These are phyloP conservation scores for Tokudaia muenninki DNA, from an alignment of 2,797 vertebrate species.

Conservation along the genomic window DNA sequence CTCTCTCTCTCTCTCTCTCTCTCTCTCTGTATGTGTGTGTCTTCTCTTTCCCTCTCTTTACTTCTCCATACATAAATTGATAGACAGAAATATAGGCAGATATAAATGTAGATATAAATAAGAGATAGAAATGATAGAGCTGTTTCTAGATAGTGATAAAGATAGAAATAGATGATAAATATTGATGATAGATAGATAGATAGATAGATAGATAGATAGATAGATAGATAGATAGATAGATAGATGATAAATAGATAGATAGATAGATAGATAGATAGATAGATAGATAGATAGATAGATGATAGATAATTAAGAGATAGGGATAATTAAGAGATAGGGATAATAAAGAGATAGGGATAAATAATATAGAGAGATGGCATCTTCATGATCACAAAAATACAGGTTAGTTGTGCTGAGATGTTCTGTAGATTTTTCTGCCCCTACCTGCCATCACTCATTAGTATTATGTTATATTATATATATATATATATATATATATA, in stretches of 20 bases:
- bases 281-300: no score
- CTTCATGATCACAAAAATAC: background rate
- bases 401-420: background rate
- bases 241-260: no score
- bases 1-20: no score
- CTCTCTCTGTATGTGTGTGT: no score
- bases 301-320: no score
- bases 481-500: background rate
- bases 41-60: no score
- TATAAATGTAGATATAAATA: background rate
- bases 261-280: no score
- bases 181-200: background rate
- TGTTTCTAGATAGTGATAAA: background rate
- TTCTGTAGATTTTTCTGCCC: background rate
- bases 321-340: no score
- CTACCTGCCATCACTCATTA: no score
- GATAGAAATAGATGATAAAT: background rate
- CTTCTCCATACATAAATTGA: background rate
- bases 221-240: background rate
- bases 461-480: no score
- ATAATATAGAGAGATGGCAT: background rate
- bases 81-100: background rate
- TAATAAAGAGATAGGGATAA: no score
- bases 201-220: background rate
- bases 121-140: no score